phyloP scores from a whole-genome alignment of 2,113 vertebrate genomes.

The Cricetomys ansorgei region DNA sequence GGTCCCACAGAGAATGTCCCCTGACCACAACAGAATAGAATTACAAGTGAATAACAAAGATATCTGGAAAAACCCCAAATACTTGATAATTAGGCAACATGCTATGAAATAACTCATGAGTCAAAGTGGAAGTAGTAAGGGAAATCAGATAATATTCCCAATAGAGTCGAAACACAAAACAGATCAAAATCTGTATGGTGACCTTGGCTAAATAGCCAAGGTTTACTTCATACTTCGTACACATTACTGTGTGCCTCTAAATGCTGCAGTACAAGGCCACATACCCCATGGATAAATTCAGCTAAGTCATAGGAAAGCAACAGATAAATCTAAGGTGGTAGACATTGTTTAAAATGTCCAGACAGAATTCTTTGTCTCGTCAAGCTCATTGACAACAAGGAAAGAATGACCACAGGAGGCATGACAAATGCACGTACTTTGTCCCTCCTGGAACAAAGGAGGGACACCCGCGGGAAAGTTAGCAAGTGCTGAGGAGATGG shows the following conservation, averaged over 20 bases:
- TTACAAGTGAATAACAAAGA: conserved; percentile 55
- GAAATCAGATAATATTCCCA: conserved; percentile 70
- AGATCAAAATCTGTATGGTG: conserved; percentile 7
- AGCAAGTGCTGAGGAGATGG: background rate
- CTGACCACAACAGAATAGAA: conserved; percentile 43
- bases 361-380: background rate
- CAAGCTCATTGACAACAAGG: background rate
- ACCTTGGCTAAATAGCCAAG: conserved; percentile 4
- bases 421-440: background rate
- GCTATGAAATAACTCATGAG: conserved; percentile 54
- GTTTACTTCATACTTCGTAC: conserved; percentile 20
- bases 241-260: background rate
- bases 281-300: background rate
- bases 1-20: background rate
- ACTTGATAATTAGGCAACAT: conserved; percentile 64
- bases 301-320: conserved; percentile 3
- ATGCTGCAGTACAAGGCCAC: background rate
- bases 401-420: conserved; percentile 12
- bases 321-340: background rate
- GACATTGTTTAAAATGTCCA: background rate
- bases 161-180: conserved; percentile 14
- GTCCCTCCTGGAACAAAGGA: background rate
- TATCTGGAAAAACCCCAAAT: conserved; percentile 71
- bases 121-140: conserved; percentile 70
- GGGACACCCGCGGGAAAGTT: background rate